A percentile compares a stretch with the other conserved stretches of the same genome.
Evolutionary conservation across 2,888 invertebrate species (phyloP).

Genomic region (Ennomos fuscantarius): DNA sequence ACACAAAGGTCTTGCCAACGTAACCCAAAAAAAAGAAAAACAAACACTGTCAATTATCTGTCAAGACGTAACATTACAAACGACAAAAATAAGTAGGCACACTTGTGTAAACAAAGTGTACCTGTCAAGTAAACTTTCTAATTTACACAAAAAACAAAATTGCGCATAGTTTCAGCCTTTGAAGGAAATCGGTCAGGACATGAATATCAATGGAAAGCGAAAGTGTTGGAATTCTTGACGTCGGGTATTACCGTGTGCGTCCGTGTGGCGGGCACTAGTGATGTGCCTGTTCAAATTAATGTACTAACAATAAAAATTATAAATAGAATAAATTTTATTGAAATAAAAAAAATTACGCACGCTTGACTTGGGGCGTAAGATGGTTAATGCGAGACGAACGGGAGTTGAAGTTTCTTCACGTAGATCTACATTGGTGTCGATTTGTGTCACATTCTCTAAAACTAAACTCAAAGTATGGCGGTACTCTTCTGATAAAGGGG

Average conservation of each 20-base stretch:
- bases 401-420: too few species aligned
- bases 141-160: slow-evolving; percentile 28
- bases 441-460: too few species aligned
- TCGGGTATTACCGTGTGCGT: slow-evolving; percentile 40
- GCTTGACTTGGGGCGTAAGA: too few species aligned
- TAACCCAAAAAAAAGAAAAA: slow-evolving; percentile 10
- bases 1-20: slow-evolving; percentile 11
- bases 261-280: slow-evolving; percentile 27
- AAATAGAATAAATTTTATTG: too few species aligned
- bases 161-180: slow-evolving; percentile 35
- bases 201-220: slow-evolving; percentile 63
- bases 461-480: too few species aligned
- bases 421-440: too few species aligned
- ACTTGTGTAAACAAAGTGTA: slow-evolving; percentile 7
- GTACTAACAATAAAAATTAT: too few species aligned
- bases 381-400: too few species aligned
- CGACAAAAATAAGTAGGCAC: slow-evolving; percentile 6
- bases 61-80: slow-evolving; percentile 10
- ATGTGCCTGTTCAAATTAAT: neutral
- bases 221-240: slow-evolving; percentile 45
- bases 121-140: slow-evolving; percentile 30
- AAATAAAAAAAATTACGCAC: too few species aligned
- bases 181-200: slow-evolving; percentile 51
- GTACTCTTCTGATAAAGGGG: too few species aligned
- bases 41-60: slow-evolving; percentile 15